Evolutionary conservation across 2,113 vertebrate genomes (phyloP), one percentile per base, ranked within the genome.

Genomic region (Lucifuga dentata): DNA sequence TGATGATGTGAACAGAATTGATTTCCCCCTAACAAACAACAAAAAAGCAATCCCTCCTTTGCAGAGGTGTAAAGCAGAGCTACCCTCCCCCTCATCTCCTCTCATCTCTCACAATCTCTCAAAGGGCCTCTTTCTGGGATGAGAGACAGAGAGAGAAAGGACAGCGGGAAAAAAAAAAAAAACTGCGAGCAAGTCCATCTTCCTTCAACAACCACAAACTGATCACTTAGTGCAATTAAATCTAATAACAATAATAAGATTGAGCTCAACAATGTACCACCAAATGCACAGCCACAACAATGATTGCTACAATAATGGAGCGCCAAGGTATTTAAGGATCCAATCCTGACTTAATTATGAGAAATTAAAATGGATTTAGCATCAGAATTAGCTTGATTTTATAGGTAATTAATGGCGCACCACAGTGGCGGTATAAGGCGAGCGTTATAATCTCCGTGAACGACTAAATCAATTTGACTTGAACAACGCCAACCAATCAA

Each of bases 341-440:
- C 93, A 90, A 93, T 93, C 89, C 89, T 70, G 87, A 90, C 89
- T 92, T 92, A 90, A 93, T 93, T 92, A 92, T 86, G 84, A 90
- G 86, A 93, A 93, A 92, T 93, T 91, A 91, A 93, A 92, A 91
- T 89, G 89, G 92, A 89, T 93, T 94, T 92, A 93, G 89, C 90
- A 88, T 93, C 90, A 78, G 90, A 93, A 93, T 93, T 92, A 92
- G 91, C 90, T 90, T 90, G 90, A 93, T 92, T 92, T 92, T 91
- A 92, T 92, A 89, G 91, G 89, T 93, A 93, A 93, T 94, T 94
- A 94, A 90, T 89, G 57, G 84, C 85, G 73, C 79, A 74, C 81
- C 86, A 86, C 84, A 74, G 86, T 78, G 82, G 86, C 83, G 49
- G 80, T 79, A 87, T 86, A 91, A 85, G 86, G 81, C 86, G 60